Evolutionary conservation across 92 coral and sea anemone species (phyloP).

Genomic region (Parazoanthus atlanticus): DNA sequence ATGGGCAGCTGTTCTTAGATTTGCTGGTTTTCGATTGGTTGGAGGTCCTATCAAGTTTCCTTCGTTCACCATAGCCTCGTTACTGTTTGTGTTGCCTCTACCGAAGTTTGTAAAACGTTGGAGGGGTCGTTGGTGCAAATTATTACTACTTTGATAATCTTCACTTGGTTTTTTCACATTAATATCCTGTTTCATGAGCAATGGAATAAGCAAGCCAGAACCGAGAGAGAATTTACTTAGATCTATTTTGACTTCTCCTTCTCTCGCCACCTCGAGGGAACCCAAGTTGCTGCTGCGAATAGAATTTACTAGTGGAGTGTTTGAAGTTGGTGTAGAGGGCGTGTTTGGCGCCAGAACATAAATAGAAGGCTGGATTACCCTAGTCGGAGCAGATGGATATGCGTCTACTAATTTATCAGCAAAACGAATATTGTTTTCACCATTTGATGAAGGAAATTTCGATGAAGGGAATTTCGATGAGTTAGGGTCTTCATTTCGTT

Average conservation of each 20-base stretch:
- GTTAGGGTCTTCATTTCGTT: background rate
- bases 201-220: slow-evolving; percentile 11
- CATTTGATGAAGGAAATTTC: background rate
- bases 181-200: slow-evolving; percentile 1
- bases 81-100: background rate
- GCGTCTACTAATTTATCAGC: background rate
- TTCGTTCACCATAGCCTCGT: background rate
- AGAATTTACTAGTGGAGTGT: background rate
- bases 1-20: background rate
- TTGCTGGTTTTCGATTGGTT: background rate
- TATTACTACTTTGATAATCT: background rate
- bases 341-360: background rate
- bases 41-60: background rate
- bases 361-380: background rate
- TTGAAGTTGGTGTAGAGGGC: background rate
- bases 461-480: background rate
- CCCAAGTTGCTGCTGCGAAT: background rate
- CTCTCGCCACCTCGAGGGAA: background rate
- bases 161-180: background rate
- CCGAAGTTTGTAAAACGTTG: background rate
- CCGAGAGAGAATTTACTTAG: slow-evolving; percentile 2
- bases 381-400: background rate
- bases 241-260: background rate
- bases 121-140: background rate
- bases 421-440: background rate